A percentile compares a stretch with the other conserved stretches of the same genome.
phyloP scores from a whole-genome alignment of 2,888 invertebrate species.

The Danaus chrysippus region DNA sequence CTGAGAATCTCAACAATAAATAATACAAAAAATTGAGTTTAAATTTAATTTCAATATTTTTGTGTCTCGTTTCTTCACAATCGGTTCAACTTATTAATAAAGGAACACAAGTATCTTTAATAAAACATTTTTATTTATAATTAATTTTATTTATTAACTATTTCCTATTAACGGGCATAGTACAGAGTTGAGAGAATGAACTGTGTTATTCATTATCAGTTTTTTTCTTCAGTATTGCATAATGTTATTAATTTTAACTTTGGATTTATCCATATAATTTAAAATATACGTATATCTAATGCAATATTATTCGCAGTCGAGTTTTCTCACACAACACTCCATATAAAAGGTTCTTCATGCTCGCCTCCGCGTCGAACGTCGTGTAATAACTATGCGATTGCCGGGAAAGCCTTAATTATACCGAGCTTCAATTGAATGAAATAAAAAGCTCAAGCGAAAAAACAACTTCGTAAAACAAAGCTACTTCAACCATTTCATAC shows the following conservation, averaged over 20 bases:
- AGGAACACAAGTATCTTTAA: constrained; percentile 12
- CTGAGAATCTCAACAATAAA: too few relatives aligned
- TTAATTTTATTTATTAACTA: constrained; percentile 78
- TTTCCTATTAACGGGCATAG: constrained; percentile 74
- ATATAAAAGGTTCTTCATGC: constrained; percentile 37
- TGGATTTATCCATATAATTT: constrained; percentile 29
- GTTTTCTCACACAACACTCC: constrained; percentile 47
- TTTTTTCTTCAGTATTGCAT: constrained; percentile 45
- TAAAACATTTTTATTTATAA: constrained; percentile 48
- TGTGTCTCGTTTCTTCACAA: neutral
- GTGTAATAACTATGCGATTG: constrained; percentile 57
- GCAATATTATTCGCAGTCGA: constrained; percentile 40
- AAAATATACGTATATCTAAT: constrained; percentile 40
- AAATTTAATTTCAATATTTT: too few relatives aligned
- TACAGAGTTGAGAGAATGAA: constrained; percentile 75
- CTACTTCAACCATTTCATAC: constrained; percentile 49
- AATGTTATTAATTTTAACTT: constrained; percentile 22
- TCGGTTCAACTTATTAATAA: neutral
- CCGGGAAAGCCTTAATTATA: constrained; percentile 68
- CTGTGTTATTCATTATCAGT: constrained; percentile 58
- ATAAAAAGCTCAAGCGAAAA: constrained; percentile 46
- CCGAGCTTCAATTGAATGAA: constrained; percentile 65
- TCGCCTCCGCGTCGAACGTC: constrained; percentile 39
- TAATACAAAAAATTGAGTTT: too few relatives aligned
- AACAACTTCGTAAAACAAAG: constrained; percentile 54